These are phyloP conservation scores for Cremastinae sp. DNA, from an alignment of 2,888 invertebrate genomes.

Conservation along the genomic window DNA sequence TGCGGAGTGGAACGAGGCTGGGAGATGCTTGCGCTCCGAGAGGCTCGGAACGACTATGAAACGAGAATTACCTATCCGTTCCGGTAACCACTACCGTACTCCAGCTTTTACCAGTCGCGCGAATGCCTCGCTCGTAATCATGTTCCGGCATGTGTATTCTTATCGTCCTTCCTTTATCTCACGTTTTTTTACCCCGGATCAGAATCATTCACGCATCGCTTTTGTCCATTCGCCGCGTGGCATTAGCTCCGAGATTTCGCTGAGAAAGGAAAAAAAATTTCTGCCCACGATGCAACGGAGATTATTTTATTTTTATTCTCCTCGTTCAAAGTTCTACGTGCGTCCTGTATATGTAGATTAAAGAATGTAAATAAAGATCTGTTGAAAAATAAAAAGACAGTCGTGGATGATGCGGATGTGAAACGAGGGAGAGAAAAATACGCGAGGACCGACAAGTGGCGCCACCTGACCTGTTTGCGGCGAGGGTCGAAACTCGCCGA, in stretches of 20 bases:
- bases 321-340: no score
- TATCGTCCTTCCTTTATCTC: neutral
- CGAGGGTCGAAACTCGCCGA: slow-evolving; percentile 29
- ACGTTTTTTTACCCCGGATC: no score
- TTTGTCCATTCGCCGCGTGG: no score
- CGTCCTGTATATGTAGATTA: no score
- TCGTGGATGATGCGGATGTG: neutral
- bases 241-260: no score
- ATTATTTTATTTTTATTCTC: no score
- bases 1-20: no score
- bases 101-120: slow-evolving; percentile 16
- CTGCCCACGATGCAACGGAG: no score
- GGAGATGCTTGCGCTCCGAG: slow-evolving; percentile 28
- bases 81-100: slow-evolving; percentile 58
- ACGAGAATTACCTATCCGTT: slow-evolving; percentile 50
- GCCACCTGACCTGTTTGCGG: slow-evolving; percentile 30
- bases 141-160: neutral
- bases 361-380: no score
- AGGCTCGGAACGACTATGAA: slow-evolving; percentile 60
- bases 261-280: no score
- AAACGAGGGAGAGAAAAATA: neutral
- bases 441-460: slow-evolving; percentile 39
- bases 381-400: no score
- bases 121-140: slow-evolving; percentile 18
- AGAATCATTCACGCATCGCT: no score